Base-by-base conservation (phyloP, 2,888 invertebrate species). In the Yponomeuta sedellus region DNA sequence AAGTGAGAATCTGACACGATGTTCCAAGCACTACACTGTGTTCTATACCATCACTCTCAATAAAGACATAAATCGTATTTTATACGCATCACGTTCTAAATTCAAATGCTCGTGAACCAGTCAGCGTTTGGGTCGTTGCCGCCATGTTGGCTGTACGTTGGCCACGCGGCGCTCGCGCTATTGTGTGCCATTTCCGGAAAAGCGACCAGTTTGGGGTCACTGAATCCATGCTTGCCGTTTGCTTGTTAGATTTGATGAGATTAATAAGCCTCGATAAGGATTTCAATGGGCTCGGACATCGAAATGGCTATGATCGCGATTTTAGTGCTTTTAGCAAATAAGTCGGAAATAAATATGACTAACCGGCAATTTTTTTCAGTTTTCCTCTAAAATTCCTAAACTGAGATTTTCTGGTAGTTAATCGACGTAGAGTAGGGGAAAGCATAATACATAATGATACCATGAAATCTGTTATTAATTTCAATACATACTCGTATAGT, bases 101-200 rank as follows among this genome's bases (percentile, higher is more conserved):
- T 52, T 52, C 44, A 58, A 58, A 20, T 58, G n/a, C 6, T 10
- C 12, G n/a, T 22, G 22, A 58, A 58, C 20, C 58, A 58, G 19
- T 58, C 22, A 19, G 58, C 58, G 22, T 10, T 59, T 40, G 40
- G 61, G 66, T 66, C 61, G 65, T 65, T 65, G 65, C 74, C 74
- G 81, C 81, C 82, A 83, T 84, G 68, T 79, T 81, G 76, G 71
- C 74, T 74, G 70, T 72, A 71, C 75, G 75, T 72, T 52, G 44
- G 44, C 16, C 16, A 52, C 16, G 66, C 64, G 66, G 66, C 67
- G 67, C 28, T 65, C 67, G 69, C 75, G 76, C 81, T 75, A 80
- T 83, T 86, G 82, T 85, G 75, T 71, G 70, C 70, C 44, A 75
- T 75, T 87, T 88, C 87, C 86, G 86, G 86, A 88, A 88, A 88